Base-by-base conservation (phyloP, 2,797 vertebrate genomes). In the Esox masquinongy region DNA sequence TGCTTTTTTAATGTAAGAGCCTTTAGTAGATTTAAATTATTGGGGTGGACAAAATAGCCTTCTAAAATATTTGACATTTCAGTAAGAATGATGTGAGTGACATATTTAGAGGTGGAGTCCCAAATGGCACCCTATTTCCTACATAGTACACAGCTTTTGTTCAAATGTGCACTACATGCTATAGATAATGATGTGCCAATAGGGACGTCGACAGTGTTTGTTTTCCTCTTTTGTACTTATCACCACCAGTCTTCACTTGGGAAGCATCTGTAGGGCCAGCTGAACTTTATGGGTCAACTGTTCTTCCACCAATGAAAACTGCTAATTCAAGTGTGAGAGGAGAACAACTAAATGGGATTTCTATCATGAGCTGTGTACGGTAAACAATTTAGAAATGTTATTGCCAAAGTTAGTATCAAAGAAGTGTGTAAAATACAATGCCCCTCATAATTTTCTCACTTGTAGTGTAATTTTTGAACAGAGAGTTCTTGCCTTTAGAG, bases 401-500 rank as follows among this genome's bases (percentile, higher is more conserved):
- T 70, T 50, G 68, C 24, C 24, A 12, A 26, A 70, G 22, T 24
- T 49, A 1, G 29, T 31, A 31, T 3, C 3, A 31, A 31, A n/a
- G 14, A 14, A 67, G 17, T 50, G 63, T 50, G 17, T 12, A n/a
- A n/a, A 39, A 75, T 50, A 51, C 19, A 8, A 39, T n/a, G n/a
- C n/a, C 19, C 31, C 11, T 66, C 77, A 81, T 79, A 77, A 53
- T 82, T 89, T 89, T 85, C 19, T n/a, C 19, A 11, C 22, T 68
- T 67, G 34, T 17, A 36, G 6, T 68, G 34, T 31, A 31, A 16
- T 67, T 68, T 31, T 39, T 71, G 75, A 74, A 61, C 73, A 19
- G 76, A 9, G 85, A 77, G 84, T 79, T 83, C 82, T 83, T 72
- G 66, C 53, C 47, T 49, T 43, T 67, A 85, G 67, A 80, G n/a